Evolutionary conservation across 2,113 vertebrate species (phyloP).

Genomic region (Neofelis nebulosa): DNA sequence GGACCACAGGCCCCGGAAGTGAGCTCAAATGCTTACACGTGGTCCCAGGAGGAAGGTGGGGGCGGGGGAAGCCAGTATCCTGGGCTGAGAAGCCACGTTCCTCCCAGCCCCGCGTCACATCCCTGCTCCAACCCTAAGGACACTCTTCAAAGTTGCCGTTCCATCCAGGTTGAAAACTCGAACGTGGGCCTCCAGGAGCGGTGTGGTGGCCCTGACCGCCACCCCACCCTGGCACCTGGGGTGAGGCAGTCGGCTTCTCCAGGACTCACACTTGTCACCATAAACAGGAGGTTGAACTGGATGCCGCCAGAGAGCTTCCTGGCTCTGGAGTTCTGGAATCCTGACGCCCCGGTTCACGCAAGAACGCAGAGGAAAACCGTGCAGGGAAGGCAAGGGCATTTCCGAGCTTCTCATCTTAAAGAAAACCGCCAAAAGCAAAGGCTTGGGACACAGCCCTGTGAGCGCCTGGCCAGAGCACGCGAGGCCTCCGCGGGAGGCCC

Average conservation of each 20-base stretch:
- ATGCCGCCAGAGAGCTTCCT: background rate
- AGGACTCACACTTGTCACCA: fast-evolving
- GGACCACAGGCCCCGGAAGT: no score
- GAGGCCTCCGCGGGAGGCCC: background rate
- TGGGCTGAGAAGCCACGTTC: background rate
- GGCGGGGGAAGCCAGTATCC: background rate
- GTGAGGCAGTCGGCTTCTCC: background rate
- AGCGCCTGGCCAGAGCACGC: background rate
- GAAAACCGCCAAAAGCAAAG: background rate
- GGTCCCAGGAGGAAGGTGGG: background rate
- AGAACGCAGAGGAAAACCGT: fast-evolving
- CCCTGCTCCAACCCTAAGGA: background rate
- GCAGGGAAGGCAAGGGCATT: background rate
- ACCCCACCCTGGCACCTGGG: background rate
- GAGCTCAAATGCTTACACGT: background rate
- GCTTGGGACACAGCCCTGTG: background rate
- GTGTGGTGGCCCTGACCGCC: no score
- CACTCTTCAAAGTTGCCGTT: no score
- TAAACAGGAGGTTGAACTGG: background rate
- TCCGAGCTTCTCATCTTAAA: background rate
- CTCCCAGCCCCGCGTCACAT: background rate
- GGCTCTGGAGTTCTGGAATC: background rate
- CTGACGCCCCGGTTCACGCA: fast-evolving
- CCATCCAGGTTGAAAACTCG: background rate
- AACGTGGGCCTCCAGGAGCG: background rate